Evolutionary conservation across 2,888 invertebrate species (phyloP).

Genomic region (Tetramorium bicarinatum): DNA sequence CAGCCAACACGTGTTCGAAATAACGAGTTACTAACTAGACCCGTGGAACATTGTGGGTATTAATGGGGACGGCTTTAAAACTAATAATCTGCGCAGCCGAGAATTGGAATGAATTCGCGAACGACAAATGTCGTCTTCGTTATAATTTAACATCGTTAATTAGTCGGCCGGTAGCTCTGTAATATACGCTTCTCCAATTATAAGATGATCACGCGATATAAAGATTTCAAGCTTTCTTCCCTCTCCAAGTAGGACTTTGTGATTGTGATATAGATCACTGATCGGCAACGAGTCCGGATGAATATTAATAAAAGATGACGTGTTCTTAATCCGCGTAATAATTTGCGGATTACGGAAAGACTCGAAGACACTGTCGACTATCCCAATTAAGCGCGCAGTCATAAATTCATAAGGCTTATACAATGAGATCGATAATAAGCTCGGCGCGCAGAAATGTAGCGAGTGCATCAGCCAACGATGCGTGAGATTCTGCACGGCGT

Average conservation of each 20-base stretch:
- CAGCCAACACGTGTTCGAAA: constrained; percentile 60
- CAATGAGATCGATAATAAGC: constrained; percentile 49
- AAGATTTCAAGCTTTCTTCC: constrained; percentile 1
- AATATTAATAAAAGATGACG: constrained; percentile 12
- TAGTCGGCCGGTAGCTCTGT: background rate
- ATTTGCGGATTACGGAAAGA: constrained; percentile 25
- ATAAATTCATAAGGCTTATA: constrained; percentile 20
- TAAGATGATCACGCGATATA: background rate
- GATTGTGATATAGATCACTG: background rate
- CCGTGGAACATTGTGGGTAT: constrained; percentile 42
- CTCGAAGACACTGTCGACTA: background rate
- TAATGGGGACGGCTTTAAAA: constrained; percentile 52
- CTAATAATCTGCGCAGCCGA: constrained; percentile 43
- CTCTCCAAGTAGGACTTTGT: background rate
- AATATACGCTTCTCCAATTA: background rate
- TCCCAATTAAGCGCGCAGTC: constrained; percentile 27
- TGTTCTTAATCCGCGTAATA: constrained; percentile 18
- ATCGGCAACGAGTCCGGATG: constrained; percentile 13
- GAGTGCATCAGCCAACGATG: constrained; percentile 35
- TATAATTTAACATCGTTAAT: constrained; percentile 52
- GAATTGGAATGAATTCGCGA: constrained; percentile 38
- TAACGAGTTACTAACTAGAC: constrained; percentile 64
- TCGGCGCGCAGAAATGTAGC: constrained; percentile 10
- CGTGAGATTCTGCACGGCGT: constrained; percentile 31
- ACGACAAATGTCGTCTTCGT: constrained; percentile 44